Evolutionary conservation across 2,797 vertebrate genomes (phyloP).

Genomic region (Pempheris klunzingeri): DNA sequence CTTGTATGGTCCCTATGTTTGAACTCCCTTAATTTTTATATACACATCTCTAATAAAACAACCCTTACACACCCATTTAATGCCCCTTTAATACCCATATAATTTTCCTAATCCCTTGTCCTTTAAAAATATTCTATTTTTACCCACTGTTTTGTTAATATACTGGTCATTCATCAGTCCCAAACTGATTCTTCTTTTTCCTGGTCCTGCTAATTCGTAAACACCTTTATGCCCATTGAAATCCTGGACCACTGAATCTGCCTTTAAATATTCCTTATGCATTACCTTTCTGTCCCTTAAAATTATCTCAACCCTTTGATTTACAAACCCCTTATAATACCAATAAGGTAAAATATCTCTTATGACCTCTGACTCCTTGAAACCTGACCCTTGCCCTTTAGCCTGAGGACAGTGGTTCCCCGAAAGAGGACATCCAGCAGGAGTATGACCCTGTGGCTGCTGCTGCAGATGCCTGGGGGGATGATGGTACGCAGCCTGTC

Average conservation of each 20-base stretch:
- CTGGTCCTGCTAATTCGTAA: background rate
- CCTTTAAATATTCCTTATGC: constrained; percentile 1
- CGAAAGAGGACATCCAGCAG: constrained; percentile 76
- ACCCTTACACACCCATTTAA: background rate
- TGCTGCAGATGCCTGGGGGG: constrained; percentile 81
- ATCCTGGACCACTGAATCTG: constrained; percentile 1
- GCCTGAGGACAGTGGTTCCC: constrained; percentile 84
- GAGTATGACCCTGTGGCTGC: constrained; percentile 79
- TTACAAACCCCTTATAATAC: constrained; percentile 35
- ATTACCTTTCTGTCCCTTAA: background rate
- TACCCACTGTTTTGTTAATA: constrained; percentile 4
- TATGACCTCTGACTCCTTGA: constrained; percentile 69
- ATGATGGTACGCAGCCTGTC: constrained; percentile 71
- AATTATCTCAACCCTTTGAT: constrained; percentile 23
- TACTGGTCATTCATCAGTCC: background rate
- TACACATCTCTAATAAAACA: background rate
- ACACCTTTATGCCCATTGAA: background rate
- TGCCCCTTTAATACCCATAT: background rate
- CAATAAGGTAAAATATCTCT: constrained; percentile 45
- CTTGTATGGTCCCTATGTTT: constrained; percentile 23
- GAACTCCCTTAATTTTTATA: background rate
- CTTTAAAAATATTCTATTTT: constrained; percentile 4
- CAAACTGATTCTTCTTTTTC: background rate
- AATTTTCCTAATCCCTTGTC: constrained; percentile 3
- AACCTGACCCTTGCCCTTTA: constrained; percentile 80